Conservation (phyloP, 2,888 invertebrate species). For the Perdita meconis region DNA sequence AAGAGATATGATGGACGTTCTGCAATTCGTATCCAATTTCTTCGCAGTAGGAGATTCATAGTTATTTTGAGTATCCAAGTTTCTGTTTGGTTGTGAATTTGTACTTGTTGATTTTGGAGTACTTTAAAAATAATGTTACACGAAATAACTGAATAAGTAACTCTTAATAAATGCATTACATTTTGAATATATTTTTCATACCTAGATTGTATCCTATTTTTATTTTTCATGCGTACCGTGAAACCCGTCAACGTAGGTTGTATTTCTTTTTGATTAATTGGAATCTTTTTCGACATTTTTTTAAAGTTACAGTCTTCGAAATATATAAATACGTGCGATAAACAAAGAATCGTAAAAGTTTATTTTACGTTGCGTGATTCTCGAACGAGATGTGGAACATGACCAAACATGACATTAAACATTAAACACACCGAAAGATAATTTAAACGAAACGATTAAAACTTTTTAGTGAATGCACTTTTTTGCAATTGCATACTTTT, state of each 20-base stretch:
- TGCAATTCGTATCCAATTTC: background rate
- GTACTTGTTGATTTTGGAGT: constrained; percentile 19
- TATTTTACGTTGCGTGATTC: background rate
- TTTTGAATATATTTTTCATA: constrained; percentile 19
- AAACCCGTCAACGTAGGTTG: constrained; percentile 60
- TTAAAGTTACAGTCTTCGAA: background rate
- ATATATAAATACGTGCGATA: background rate
- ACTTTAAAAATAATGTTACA: constrained; percentile 34
- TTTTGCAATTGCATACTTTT: background rate
- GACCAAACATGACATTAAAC: too few relatives aligned
- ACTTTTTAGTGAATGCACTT: background rate
- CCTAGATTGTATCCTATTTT: constrained; percentile 43
- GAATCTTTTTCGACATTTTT: constrained; percentile 60
- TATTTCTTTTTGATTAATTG: constrained; percentile 30
- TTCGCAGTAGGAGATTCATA: background rate
- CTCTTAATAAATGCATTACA: background rate
- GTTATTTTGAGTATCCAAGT: background rate
- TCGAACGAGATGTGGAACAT: background rate
- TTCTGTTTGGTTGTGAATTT: background rate
- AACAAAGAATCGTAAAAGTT: background rate
- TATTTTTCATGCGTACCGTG: constrained; percentile 37
- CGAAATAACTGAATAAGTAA: too few relatives aligned
- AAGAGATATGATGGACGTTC: constrained; percentile 51
- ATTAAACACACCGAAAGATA: background rate
- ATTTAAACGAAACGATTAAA: background rate